These are phyloP conservation scores for Trididemnum nubilum DNA, from an alignment of 23 tunicate species.

Conservation along the genomic window DNA sequence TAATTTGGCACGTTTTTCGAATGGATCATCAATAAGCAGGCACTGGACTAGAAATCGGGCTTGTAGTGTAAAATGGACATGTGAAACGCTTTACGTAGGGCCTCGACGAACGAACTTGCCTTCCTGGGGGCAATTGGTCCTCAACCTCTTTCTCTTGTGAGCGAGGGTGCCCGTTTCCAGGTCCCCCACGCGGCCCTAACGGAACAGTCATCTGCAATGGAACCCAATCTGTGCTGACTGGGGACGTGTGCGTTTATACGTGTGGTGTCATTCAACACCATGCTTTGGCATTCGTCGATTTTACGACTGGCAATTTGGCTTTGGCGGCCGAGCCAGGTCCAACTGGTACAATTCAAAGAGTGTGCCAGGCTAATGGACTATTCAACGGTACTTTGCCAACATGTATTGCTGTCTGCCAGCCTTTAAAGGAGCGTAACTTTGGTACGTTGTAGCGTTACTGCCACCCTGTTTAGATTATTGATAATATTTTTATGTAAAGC, in stretches of 20 bases:
- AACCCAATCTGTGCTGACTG: conserved; percentile 16
- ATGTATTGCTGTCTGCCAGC: conserved; percentile 51
- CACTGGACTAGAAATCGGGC: too few relatives aligned
- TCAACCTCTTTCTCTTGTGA: conserved; percentile 30
- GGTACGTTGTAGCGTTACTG: too few relatives aligned
- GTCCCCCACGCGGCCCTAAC: conserved; percentile 23
- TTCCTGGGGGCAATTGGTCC: conserved; percentile 46
- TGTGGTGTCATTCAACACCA: conserved; percentile 32
- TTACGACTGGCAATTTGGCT: not conserved
- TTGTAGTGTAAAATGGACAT: too few relatives aligned
- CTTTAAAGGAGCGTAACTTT: not conserved
- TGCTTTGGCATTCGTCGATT: conserved; percentile 16
- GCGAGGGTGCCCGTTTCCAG: conserved; percentile 32
- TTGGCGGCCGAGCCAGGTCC: conserved; percentile 26
- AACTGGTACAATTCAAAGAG: conserved; percentile 15
- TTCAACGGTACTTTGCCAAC: conserved; percentile 43
- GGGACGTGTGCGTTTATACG: conserved; percentile 49
- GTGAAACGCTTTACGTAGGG: too few relatives aligned
- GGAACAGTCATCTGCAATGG: conserved; percentile 33
- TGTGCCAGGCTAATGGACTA: conserved; percentile 52
- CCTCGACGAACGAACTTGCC: conserved; percentile 12
- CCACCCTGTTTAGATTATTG: too few relatives aligned
- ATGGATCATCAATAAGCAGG: too few relatives aligned
- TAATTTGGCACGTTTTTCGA: too few relatives aligned
- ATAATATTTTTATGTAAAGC: too few relatives aligned